A percentile compares a stretch with the other conserved stretches of the same genome.
Conservation (phyloP, 2,888 invertebrate genomes). For the Drosophila kuntzei region DNA sequence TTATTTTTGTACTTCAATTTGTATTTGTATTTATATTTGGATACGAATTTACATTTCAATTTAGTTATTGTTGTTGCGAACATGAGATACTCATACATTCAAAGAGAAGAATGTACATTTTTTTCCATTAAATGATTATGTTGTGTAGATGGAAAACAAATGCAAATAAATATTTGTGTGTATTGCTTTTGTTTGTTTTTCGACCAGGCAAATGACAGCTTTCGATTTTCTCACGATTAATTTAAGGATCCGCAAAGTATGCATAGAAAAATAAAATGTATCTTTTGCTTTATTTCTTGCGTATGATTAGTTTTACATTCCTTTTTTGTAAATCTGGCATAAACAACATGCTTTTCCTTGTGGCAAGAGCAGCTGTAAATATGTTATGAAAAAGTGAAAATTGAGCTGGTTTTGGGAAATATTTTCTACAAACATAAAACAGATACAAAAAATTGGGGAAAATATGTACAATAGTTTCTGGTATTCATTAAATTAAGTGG, state of each 20-base stretch:
- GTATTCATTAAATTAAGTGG: too few relatives aligned
- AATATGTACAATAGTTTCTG: too few relatives aligned
- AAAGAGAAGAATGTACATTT: neutral
- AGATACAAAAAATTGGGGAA: too few relatives aligned
- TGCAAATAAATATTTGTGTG: slow-evolving; percentile 2
- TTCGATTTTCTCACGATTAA: slow-evolving; percentile 21
- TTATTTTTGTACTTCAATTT: slow-evolving; percentile 4
- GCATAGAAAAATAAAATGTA: slow-evolving; percentile 18
- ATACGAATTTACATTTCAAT: slow-evolving; percentile 1
- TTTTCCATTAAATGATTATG: slow-evolving; percentile 11
- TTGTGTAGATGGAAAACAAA: slow-evolving; percentile 8
- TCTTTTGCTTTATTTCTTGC: neutral
- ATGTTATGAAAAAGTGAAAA: neutral
- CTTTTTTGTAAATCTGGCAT: slow-evolving; percentile 5
- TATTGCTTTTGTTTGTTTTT: neutral
- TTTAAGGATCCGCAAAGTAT: slow-evolving; percentile 25
- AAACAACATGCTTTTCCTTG: neutral
- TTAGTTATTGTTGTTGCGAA: slow-evolving; percentile 8
- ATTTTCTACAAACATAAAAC: too few relatives aligned
- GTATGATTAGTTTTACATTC: slow-evolving; percentile 11
- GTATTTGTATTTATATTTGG: neutral
- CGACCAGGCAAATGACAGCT: slow-evolving; percentile 6
- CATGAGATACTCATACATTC: neutral
- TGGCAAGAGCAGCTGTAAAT: neutral
- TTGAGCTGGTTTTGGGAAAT: neutral